Base-by-base conservation (phyloP, 2,113 vertebrate genomes). In the Sinocyclocheilus rhinocerous region DNA sequence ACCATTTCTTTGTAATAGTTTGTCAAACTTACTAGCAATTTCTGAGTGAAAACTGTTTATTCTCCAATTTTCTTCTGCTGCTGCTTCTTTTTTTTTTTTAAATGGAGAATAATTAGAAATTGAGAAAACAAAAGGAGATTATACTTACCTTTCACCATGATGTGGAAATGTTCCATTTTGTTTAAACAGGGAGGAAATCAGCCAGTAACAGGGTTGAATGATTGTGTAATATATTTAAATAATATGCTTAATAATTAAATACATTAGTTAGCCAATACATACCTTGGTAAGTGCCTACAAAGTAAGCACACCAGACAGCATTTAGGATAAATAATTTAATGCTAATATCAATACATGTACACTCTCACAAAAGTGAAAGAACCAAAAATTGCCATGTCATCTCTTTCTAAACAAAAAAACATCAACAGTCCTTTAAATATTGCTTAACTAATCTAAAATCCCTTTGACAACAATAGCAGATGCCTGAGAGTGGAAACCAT, bases 251-350 rank as follows among this genome's bases (percentile, higher is more conserved):
- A 36, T 36, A 67, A 36, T 70, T 7, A 70, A 36, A 70, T 33
- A 36, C 0, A 1, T 33, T 36, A 36, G 4, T 42, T n/a, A 42
- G 3, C 4, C 20, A n/a, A 36, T 69, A 69, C 6, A 36, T 39
- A 39, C 69, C 1, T 4, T 36, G 39, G 1, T 48, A 48, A 75
- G 70, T 45, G 20, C 4, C 39, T 45, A 12, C 20, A 82, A 24
- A 84, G 42, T 45, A 86, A 63, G 22, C 70, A 88, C 42, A 87
- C 65, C 16, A 42, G 20, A 33, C 16, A 22, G 16, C 6, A 29
- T 77, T 26, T 50, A 87, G 87, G 90, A 93, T 93, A 92, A 93
- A 93, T 93, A 92, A 92, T 94, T 94, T 94, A 94, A 93, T 93
- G 85, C 85, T 88, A 87, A 92, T 92, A 80, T 91, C 81, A 72